Evolutionary conservation across 2,888 invertebrate species (phyloP).

Genomic region (Callosobruchus maculatus): DNA sequence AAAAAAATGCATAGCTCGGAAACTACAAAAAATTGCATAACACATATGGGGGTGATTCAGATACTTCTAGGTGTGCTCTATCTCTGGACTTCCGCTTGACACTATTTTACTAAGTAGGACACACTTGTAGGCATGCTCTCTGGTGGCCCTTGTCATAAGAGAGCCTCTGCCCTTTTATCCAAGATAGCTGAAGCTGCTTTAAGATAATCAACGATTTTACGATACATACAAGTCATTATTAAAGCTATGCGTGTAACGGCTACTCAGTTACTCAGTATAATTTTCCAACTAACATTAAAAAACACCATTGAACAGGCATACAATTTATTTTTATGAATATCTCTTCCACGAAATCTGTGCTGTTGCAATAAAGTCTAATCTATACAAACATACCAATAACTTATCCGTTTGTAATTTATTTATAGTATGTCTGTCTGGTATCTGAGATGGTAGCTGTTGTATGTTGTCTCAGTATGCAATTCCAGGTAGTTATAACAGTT

Average conservation of each 20-base stretch:
- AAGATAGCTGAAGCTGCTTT: background rate
- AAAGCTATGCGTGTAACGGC: background rate
- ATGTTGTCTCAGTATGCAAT: conserved; percentile 9
- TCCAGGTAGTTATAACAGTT: conserved; percentile 22
- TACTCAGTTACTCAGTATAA: background rate
- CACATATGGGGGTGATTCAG: too few relatives aligned
- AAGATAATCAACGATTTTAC: background rate
- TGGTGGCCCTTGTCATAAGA: too few relatives aligned
- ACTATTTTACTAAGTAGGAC: too few relatives aligned
- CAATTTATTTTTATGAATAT: conserved; percentile 26
- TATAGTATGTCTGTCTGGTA: conserved; percentile 10
- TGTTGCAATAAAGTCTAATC: conserved; percentile 23
- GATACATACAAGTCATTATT: background rate
- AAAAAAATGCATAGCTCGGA: too few relatives aligned
- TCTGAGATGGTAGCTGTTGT: background rate
- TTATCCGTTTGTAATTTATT: conserved; percentile 18
- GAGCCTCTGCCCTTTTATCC: too few relatives aligned
- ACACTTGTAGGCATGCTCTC: too few relatives aligned
- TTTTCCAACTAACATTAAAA: background rate
- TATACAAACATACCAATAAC: conserved; percentile 18
- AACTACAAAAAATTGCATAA: too few relatives aligned
- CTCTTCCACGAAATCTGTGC: conserved; percentile 22
- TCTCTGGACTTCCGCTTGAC: too few relatives aligned
- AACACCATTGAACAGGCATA: background rate
- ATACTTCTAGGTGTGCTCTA: too few relatives aligned